Percentiles rank a stretch among this genome's conserved stretches.
Conservation (phyloP, 1,140 invertebrate genomes). For the Eciton burchellii region DNA sequence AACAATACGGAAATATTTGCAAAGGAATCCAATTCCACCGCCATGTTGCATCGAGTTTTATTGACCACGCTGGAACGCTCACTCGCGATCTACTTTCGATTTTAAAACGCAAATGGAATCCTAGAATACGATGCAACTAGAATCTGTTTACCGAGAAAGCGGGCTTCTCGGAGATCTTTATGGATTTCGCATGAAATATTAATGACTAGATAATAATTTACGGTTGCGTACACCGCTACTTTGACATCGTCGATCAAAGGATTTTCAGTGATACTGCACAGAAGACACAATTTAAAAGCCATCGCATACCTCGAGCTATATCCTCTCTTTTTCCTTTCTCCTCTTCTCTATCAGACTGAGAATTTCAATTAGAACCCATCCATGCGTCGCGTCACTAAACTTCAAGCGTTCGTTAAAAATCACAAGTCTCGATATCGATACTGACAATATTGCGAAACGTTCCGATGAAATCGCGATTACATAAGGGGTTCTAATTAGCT, state of each 20-base stretch:
- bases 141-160: neutral
- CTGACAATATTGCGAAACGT: constrained; percentile 40
- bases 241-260: constrained; percentile 69
- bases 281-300: constrained; percentile 65
- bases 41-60: neutral
- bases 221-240: constrained; percentile 49
- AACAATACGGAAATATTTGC: neutral
- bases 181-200: constrained; percentile 40
- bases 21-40: neutral
- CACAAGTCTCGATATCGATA: constrained; percentile 20
- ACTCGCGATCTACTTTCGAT: neutral
- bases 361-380: constrained; percentile 69
- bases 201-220: constrained; percentile 68
- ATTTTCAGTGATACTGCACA: constrained; percentile 39
- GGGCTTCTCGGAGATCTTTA: constrained; percentile 13
- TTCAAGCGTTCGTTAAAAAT: constrained; percentile 49
- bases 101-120: neutral
- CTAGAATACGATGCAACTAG: neutral
- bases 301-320: constrained; percentile 40
- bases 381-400: constrained; percentile 27
- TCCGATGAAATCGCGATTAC: constrained; percentile 10
- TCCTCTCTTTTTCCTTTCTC: neutral
- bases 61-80: neutral
- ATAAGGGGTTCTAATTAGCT: constrained; percentile 25
- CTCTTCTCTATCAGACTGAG: constrained; percentile 49